Evolutionary conservation across 2,888 invertebrate genomes (phyloP).

Genomic region (Pediacus dermestoides): DNA sequence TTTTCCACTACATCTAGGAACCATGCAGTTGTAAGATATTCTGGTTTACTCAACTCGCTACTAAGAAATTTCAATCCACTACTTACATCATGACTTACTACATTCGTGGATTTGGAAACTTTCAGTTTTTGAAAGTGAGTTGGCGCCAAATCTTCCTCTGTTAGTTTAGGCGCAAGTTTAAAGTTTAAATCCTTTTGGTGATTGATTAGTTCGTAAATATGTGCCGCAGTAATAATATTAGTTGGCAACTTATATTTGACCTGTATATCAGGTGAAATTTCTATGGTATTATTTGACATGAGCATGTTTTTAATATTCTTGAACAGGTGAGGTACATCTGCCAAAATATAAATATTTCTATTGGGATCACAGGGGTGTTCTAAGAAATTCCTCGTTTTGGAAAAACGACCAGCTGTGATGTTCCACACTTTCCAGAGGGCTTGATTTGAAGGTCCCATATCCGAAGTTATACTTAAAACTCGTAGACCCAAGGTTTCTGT

Average conservation of each 20-base stretch:
- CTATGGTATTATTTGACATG: constrained; percentile 21
- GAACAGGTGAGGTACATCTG: constrained; percentile 23
- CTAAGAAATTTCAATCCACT: constrained; percentile 20
- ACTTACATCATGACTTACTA: constrained; percentile 19
- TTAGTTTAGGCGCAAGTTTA: constrained; percentile 23
- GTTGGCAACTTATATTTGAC: constrained; percentile 22
- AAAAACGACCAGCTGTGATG: constrained; percentile 19
- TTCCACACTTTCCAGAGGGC: constrained; percentile 27
- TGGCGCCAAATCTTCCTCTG: constrained; percentile 21
- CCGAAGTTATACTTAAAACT: constrained; percentile 27
- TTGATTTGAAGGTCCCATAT: constrained; percentile 32
- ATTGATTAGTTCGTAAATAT: constrained; percentile 19
- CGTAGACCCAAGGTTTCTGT: constrained; percentile 19
- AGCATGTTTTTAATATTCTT: constrained; percentile 26
- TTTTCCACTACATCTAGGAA: constrained; percentile 18
- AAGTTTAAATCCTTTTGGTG: constrained; percentile 13
- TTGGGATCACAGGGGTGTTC: constrained; percentile 21
- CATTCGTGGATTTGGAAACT: constrained; percentile 24
- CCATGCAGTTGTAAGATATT: constrained; percentile 26
- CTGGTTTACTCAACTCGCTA: constrained; percentile 15
- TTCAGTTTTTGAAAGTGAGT: constrained; percentile 26
- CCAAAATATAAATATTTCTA: constrained; percentile 19
- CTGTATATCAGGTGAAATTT: constrained; percentile 14
- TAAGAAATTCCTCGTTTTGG: constrained; percentile 10
- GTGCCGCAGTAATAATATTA: constrained; percentile 15